phyloP scores from a whole-genome alignment of 2,113 vertebrate genomes.

The Mola mola region DNA sequence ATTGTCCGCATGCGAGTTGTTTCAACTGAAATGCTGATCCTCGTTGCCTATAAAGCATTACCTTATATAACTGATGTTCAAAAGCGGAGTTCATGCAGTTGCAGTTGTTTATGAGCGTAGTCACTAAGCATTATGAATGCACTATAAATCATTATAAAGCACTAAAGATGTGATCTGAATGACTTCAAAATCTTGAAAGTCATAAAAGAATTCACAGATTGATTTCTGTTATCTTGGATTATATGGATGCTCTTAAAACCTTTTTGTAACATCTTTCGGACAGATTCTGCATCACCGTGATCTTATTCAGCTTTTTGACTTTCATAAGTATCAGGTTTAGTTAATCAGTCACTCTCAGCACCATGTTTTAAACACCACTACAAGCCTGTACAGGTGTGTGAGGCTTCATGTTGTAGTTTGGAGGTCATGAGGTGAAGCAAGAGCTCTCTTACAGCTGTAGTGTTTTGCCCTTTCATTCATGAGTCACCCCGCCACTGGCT shows the following conservation, averaged over 20 bases:
- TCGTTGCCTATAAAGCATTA: too few species aligned
- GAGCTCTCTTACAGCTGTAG: neutral
- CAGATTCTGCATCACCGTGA: neutral
- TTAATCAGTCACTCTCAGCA: slow-evolving; percentile 21
- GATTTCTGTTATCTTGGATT: neutral
- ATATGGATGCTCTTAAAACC: neutral
- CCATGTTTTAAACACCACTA: neutral
- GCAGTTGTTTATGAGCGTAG: too few species aligned
- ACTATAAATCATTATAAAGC: too few species aligned
- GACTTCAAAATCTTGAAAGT: neutral
- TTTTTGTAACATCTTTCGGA: neutral
- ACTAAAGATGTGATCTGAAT: too few species aligned
- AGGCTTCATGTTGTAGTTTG: neutral
- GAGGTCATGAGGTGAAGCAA: slow-evolving; percentile 7
- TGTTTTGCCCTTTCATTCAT: slow-evolving; percentile 10
- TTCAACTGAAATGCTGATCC: too few species aligned
- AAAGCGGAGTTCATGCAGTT: too few species aligned
- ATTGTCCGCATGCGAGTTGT: too few species aligned
- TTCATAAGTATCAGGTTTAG: slow-evolving; percentile 3
- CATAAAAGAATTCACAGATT: neutral
- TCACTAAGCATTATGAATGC: too few species aligned
- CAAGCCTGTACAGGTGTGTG: neutral
- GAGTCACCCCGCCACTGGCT: slow-evolving; percentile 26
- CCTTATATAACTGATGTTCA: too few species aligned
- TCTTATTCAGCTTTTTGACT: slow-evolving; percentile 1